Evolutionary conservation across 2,888 invertebrate species (phyloP).

Genomic region (Orthosia gothica): DNA sequence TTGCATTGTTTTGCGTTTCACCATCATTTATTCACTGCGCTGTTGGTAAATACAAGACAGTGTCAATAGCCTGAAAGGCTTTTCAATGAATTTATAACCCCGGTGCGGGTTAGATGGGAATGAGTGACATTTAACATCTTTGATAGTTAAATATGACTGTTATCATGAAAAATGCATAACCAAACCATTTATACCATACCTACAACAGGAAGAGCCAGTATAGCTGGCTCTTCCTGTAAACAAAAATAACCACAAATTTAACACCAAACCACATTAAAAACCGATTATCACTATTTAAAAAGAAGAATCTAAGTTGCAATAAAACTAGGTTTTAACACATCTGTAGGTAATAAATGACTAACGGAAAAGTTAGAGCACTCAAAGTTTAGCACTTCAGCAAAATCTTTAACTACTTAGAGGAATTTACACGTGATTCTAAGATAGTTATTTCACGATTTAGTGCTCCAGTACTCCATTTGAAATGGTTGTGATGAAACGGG

Average conservation of each 20-base stretch:
- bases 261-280: background rate
- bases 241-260: background rate
- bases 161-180: no score
- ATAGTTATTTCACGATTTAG: slow-evolving; percentile 46
- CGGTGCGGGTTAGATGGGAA: no score
- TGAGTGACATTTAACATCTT: no score
- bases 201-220: no score
- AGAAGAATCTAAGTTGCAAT: background rate
- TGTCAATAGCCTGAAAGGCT: no score
- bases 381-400: slow-evolving; percentile 29
- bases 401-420: slow-evolving; percentile 43
- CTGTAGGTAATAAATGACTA: slow-evolving; percentile 26
- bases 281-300: background rate
- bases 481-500: slow-evolving; percentile 8
- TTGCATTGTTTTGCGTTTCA: slow-evolving; percentile 20
- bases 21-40: background rate
- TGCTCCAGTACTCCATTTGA: slow-evolving; percentile 9
- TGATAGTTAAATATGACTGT: no score
- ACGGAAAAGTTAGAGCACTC: slow-evolving; percentile 33
- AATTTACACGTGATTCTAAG: slow-evolving; percentile 34
- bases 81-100: no score
- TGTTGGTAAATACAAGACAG: background rate
- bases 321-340: slow-evolving; percentile 19
- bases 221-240: no score
- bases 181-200: no score